Evolutionary conservation across 2,113 vertebrate species (phyloP), one percentile per base, ranked within the genome.

Genomic region (Bettongia penicillata): DNA sequence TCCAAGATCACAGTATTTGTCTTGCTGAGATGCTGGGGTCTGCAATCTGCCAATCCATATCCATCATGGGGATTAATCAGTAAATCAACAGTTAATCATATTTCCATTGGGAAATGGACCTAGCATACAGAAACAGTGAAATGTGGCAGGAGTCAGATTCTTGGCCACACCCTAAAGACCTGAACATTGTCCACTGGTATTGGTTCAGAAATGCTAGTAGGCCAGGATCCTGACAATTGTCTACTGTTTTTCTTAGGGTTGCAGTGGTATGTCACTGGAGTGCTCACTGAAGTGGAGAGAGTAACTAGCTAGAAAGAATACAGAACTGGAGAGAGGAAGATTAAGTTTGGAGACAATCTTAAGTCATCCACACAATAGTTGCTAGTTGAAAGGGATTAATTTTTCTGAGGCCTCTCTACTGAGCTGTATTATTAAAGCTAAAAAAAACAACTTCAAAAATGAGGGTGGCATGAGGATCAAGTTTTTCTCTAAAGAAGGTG

Each of bases 291-390:
- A 37, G 43, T 53, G 52, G 51, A 8, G 51, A 55, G 50, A 7
- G 1, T 43, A 24, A 93, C 24, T 7, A 90, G 89, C 53, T 52
- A 96, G 68, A 94, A 92, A 89, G 90, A 90, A 91, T 61, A 68
- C 16, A 68, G 50, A 91, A 57, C 23, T 92, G 26, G 49, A 37
- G 8, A 50, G 25, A 92, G 94, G 26, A 52, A 24, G 77, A 93
- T 95, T 95, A 12, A 3, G 37, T 77, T 47, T 50, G 2, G 31
- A 51, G 51, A 51, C 52, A 48, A 47, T 91, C 51, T 92, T 92
- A 84, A 96, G 91, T 92, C 25, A 51, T 2, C 28, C 90, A 31
- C 11, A 89, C 25, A 22, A 93, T 22, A 68, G 3, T 91, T 31
- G 77, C n/a, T 94, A 92, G 57, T 0, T 91, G 61, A 93, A 96